Conservation (phyloP, 2,888 invertebrate species). For the Athripsodes cinereus region DNA sequence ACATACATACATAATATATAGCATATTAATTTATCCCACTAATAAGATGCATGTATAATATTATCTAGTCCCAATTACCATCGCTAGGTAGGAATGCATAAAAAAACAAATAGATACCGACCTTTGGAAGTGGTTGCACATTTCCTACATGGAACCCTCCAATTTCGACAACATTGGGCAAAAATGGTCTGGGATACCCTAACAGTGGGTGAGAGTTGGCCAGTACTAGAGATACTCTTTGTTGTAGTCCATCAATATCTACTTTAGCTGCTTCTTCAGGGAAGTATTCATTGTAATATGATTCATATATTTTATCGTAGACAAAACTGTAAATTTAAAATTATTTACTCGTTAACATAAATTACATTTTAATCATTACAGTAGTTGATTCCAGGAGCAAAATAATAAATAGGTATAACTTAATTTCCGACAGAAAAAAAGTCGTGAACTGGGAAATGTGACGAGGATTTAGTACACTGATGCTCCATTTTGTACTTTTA, state of each 20-base stretch:
- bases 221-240: background rate
- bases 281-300: background rate
- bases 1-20: too few species aligned
- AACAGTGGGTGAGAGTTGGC: background rate
- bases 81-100: background rate
- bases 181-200: background rate
- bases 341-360: too few species aligned
- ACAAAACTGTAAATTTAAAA: background rate
- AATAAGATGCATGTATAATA: too few species aligned
- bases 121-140: background rate
- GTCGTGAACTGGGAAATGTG: too few species aligned
- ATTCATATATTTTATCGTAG: background rate
- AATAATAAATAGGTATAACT: too few species aligned
- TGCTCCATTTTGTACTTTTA: too few species aligned
- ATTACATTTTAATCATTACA: too few species aligned
- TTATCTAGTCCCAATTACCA: too few species aligned
- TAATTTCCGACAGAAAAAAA: too few species aligned
- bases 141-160: background rate
- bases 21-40: too few species aligned
- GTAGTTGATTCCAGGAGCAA: too few species aligned
- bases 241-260: background rate
- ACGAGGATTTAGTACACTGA: too few species aligned
- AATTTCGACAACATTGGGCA: background rate
- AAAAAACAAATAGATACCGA: background rate
- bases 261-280: background rate